Evolutionary conservation across 30 jellyfish, hydroid and myxozoan species (phyloP).

Genomic region (Turritopsis dohrnii): DNA sequence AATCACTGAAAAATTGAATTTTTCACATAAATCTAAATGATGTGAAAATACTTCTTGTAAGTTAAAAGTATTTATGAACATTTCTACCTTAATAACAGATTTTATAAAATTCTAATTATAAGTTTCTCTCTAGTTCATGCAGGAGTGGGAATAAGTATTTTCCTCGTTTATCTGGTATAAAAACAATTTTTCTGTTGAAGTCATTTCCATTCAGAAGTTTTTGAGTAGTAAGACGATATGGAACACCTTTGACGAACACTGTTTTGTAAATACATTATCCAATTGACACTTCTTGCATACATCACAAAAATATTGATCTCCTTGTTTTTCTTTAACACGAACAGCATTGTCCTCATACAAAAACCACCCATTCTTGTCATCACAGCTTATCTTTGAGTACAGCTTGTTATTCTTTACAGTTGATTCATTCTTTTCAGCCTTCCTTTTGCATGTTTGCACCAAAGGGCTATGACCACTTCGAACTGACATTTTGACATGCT

Average conservation of each 20-base stretch:
- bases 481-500: constrained; percentile 25
- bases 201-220: not conserved
- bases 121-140: not conserved
- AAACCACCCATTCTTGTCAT: not conserved
- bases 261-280: not conserved
- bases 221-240: not conserved
- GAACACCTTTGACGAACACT: not conserved
- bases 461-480: constrained; percentile 11
- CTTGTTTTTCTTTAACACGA: not conserved
- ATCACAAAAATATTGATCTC: too few species aligned
- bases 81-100: too few species aligned
- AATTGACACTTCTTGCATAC: not conserved
- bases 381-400: not conserved
- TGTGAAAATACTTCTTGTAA: too few species aligned
- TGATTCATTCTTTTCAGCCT: too few species aligned
- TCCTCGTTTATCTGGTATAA: not conserved
- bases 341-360: not conserved
- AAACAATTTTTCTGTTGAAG: not conserved
- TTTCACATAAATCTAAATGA: too few species aligned
- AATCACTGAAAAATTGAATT: too few species aligned
- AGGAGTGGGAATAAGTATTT: constrained; percentile 1
- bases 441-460: constrained; percentile 24
- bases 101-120: not conserved
- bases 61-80: too few species aligned
- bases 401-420: not conserved